Evolutionary conservation across 1,140 invertebrate species (phyloP).

Genomic region (Drosophila lacertosa): DNA sequence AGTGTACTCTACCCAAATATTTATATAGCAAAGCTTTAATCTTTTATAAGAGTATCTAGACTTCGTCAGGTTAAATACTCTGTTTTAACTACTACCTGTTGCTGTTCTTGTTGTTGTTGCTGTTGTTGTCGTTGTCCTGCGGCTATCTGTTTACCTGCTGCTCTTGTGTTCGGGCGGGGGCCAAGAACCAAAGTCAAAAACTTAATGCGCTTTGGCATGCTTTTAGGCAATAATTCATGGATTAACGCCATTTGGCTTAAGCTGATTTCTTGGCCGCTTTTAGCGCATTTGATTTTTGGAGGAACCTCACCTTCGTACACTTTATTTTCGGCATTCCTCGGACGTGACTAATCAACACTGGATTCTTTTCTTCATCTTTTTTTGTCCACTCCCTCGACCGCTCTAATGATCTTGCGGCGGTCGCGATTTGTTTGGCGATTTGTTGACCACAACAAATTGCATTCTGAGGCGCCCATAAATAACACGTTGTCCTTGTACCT

Average conservation of each 20-base stretch:
- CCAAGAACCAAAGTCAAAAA: slow-evolving; percentile 52
- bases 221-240: slow-evolving; percentile 84
- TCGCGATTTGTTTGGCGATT: slow-evolving; percentile 71
- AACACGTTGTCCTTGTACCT: slow-evolving; percentile 67
- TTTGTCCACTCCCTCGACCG: slow-evolving; percentile 34
- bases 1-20: too few relatives aligned
- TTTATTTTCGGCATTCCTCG: slow-evolving; percentile 61
- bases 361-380: too few relatives aligned
- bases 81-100: slow-evolving; percentile 27
- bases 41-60: slow-evolving; percentile 12
- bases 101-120: slow-evolving; percentile 13
- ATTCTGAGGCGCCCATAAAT: slow-evolving; percentile 69
- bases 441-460: slow-evolving; percentile 82
- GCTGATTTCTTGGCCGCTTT: slow-evolving; percentile 77
- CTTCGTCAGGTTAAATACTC: background rate
- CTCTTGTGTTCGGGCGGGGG: slow-evolving; percentile 30
- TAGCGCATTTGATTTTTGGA: slow-evolving; percentile 66
- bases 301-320: slow-evolving; percentile 58
- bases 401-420: slow-evolving; percentile 43
- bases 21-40: too few relatives aligned
- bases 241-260: slow-evolving; percentile 83
- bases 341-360: slow-evolving; percentile 82
- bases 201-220: slow-evolving; percentile 83
- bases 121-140: slow-evolving; percentile 26
- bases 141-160: slow-evolving; percentile 31